Percentiles rank a stretch among this genome's conserved stretches.
phyloP scores from a whole-genome alignment of 2,113 vertebrate species.

The Galemys pyrenaicus region DNA sequence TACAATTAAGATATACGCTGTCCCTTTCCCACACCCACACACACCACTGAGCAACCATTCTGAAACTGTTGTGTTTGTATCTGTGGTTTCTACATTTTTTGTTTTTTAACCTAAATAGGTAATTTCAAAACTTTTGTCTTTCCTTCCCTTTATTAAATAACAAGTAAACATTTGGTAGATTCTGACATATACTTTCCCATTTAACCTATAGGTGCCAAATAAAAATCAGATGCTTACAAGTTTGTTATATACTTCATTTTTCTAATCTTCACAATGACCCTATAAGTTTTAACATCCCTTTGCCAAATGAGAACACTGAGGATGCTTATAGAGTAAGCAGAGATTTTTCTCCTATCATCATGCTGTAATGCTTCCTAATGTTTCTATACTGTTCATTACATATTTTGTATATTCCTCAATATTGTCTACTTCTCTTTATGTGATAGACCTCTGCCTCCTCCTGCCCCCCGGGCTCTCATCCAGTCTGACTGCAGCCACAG shows the following conservation, averaged over 20 bases:
- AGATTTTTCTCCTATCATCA: neutral
- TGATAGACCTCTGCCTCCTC: neutral
- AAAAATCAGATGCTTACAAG: neutral
- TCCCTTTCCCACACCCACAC: too few species aligned
- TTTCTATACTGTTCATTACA: neutral
- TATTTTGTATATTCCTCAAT: neutral
- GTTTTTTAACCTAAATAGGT: neutral
- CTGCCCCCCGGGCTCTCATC: neutral
- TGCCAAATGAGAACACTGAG: neutral
- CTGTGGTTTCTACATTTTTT: neutral
- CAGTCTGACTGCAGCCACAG: neutral
- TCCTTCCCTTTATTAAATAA: neutral
- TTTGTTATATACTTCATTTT: neutral
- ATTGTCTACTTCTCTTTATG: neutral
- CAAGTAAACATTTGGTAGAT: neutral
- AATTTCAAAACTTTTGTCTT: neutral
- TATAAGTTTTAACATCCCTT: neutral
- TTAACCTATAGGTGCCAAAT: neutral
- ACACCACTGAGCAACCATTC: neutral
- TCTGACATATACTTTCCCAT: neutral
- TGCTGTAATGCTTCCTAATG: neutral
- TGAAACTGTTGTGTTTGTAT: neutral
- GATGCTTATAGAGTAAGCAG: neutral
- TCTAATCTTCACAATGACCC: neutral
- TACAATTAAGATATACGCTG: too few species aligned